Percentiles rank a stretch among this genome's conserved stretches.
Evolutionary conservation across 2,797 vertebrate species (phyloP).

Genomic region (Momotus momota): DNA sequence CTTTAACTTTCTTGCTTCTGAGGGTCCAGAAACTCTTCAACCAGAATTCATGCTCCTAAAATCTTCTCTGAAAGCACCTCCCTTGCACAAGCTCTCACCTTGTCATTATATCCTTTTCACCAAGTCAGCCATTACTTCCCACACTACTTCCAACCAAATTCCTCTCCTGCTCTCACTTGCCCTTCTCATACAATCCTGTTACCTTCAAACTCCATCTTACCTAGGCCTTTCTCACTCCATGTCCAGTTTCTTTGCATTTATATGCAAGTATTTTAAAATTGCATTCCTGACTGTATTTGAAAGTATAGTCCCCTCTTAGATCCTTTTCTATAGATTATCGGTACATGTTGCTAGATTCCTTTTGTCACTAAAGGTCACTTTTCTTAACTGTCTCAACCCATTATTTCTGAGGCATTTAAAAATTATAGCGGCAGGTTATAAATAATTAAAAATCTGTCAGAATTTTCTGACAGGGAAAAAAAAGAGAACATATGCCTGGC

Average conservation of each 20-base stretch:
- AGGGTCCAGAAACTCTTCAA: neutral
- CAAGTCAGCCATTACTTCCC: neutral
- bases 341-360: neutral
- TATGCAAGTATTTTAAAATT: neutral
- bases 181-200: neutral
- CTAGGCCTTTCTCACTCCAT: neutral
- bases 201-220: neutral
- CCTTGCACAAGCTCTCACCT: neutral
- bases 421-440: neutral
- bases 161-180: neutral
- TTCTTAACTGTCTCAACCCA: neutral
- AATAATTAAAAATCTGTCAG: neutral
- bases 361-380: neutral
- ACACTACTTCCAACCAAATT: neutral
- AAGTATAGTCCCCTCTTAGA: neutral
- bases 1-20: neutral
- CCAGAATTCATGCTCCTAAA: neutral
- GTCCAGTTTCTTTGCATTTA: neutral
- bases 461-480: neutral
- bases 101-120: neutral
- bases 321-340: neutral
- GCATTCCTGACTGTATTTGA: neutral
- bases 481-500: neutral
- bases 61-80: neutral
- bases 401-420: neutral